Conservation (phyloP, 2,797 vertebrate species). For the Podargus strigoides region DNA sequence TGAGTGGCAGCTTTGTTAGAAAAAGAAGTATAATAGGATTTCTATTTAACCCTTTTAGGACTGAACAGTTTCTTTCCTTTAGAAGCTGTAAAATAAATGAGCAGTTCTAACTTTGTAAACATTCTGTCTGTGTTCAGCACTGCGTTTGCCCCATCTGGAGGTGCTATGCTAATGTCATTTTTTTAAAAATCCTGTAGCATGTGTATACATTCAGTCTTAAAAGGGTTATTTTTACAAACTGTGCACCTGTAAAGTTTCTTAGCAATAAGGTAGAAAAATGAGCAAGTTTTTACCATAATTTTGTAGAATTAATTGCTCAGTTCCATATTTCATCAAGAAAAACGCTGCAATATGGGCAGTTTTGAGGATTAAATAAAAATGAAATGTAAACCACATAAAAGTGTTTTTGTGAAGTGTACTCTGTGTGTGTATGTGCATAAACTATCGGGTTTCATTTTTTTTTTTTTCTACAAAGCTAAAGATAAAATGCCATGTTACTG, state of each 20-base stretch:
- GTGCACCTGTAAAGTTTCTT: conserved; percentile 94
- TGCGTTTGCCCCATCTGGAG: conserved; percentile 67
- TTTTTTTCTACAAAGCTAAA: conserved; percentile 6
- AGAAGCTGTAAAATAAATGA: conserved; percentile 39
- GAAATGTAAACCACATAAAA: conserved; percentile 79
- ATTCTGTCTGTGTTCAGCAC: conserved; percentile 62
- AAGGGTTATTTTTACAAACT: conserved; percentile 90
- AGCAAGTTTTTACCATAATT: conserved; percentile 86
- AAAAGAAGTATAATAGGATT: conserved; percentile 73
- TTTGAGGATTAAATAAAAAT: conserved; percentile 88
- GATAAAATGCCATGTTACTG: conserved; percentile 48
- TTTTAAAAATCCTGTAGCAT: conserved; percentile 62
- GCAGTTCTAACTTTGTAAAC: conserved; percentile 49
- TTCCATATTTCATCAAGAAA: conserved; percentile 89
- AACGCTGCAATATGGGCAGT: conserved; percentile 90
- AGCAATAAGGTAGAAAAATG: conserved; percentile 96
- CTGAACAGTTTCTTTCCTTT: conserved; percentile 65
- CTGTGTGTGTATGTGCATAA: conserved; percentile 45
- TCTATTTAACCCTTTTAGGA: conserved; percentile 75
- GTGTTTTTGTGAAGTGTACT: conserved; percentile 70
- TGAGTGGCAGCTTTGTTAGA: conserved; percentile 86
- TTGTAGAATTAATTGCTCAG: conserved; percentile 94
- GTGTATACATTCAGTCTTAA: conserved; percentile 82
- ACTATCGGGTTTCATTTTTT: neutral
- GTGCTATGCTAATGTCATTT: conserved; percentile 67